Base-by-base conservation (phyloP, 2,888 invertebrate species). In the Scrobipalpa atriplicella region DNA sequence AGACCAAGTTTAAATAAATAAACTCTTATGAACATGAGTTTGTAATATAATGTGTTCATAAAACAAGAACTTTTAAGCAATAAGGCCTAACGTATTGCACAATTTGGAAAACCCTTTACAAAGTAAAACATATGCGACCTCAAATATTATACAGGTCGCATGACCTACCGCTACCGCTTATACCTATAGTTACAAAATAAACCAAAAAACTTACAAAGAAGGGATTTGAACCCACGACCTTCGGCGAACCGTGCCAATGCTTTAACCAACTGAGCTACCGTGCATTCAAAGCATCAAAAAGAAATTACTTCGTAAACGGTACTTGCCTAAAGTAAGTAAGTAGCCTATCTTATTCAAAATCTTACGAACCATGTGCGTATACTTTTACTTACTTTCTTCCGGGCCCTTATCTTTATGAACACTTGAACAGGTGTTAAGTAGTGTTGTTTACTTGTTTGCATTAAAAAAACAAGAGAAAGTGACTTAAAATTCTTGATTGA, bases 381-480 rank as follows among this genome's bases (percentile, higher is more conserved):
- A 47, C 47, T 47, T 47, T 29, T 21, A 56, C 21, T 13, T 10
- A 21, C 54, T 56, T 56, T 56, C 54, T 56, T 56, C 52, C 10
- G 21, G 10, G 19, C 1, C 3, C 10, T 52, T 21, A 56, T 56
- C 21, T 56, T 56, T 56, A 21, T 21, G 21, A 56, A 56, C 54
- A 56, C 21, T 13, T 21, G 21, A 56, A 56, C 54, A 56, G 47
- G 54, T 54, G 18, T 56, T 18, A 56, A 56, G 11, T 36, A 10
- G 13, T 38, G 2, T n/a, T 52, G 36, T 38, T 36, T n/a, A 58
- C 29, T 11, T 21, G 56, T 58, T 38, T 29, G 13, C 58, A 38
- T 19, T 2, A 56, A 58, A 29, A 38, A 38, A 38, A 1, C 38
- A n/a, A n/a, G 38, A 38, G 58, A 58, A 36, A 58, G 58, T n/a